Percentiles rank a stretch among this genome's conserved stretches.
phyloP scores from a whole-genome alignment of 1,140 invertebrate species.

The Araneus ventricosus region DNA sequence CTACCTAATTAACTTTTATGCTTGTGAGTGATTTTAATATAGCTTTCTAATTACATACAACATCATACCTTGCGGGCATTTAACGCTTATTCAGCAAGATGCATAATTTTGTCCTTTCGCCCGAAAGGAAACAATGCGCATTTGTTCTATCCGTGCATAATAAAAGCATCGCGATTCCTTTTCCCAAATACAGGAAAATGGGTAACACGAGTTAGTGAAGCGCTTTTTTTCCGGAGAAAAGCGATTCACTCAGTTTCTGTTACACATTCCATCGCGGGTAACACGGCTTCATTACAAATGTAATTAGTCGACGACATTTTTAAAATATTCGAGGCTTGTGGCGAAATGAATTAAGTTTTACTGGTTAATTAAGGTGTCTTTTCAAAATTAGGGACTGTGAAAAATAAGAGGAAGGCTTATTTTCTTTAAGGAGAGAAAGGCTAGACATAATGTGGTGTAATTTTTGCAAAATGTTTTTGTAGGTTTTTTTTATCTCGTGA shows the following conservation, averaged over 20 bases:
- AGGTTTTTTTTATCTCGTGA: no score
- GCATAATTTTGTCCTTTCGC: no score
- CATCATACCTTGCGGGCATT: not conserved
- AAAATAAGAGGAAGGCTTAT: no score
- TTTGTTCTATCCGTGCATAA: not conserved
- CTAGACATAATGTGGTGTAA: no score
- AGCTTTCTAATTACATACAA: not conserved
- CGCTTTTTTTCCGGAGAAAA: not conserved
- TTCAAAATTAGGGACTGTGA: not conserved
- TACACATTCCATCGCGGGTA: not conserved
- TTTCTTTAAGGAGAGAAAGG: no score
- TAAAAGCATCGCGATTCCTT: not conserved
- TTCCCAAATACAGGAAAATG: not conserved
- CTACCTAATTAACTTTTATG: no score
- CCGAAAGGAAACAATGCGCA: not conserved
- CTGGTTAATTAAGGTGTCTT: constrained; percentile 3
- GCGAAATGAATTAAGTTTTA: constrained; percentile 7
- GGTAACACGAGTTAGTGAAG: not conserved
- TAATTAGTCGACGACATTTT: not conserved
- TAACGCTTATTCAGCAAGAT: not conserved
- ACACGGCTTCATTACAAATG: not conserved
- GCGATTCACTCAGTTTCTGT: not conserved
- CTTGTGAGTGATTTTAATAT: no score
- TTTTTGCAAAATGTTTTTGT: no score
- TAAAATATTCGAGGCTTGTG: not conserved